Evolutionary conservation across 2,113 vertebrate species (phyloP).

Genomic region (Corydoras maculifer): DNA sequence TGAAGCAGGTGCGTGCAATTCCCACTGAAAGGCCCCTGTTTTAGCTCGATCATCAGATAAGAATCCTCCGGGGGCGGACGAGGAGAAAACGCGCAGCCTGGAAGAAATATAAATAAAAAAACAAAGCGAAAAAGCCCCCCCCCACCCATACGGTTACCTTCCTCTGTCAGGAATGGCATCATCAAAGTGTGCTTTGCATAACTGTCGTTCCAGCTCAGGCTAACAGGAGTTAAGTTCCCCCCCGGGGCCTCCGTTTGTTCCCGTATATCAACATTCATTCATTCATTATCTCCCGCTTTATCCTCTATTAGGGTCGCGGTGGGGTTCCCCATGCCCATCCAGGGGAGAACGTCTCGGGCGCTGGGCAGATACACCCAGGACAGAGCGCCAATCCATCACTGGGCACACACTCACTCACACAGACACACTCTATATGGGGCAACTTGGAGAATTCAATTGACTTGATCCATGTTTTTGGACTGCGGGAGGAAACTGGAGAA

Average conservation of each 20-base stretch:
- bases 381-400: too few species aligned
- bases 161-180: conserved; percentile 18
- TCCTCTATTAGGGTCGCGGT: too few species aligned
- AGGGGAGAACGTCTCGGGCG: too few species aligned
- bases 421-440: too few species aligned
- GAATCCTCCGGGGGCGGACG: conserved; percentile 31
- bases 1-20: conserved; percentile 19
- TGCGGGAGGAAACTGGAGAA: too few species aligned
- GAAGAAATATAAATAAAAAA: conserved; percentile 9
- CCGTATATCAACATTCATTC: conserved; percentile 22
- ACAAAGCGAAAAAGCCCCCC: not conserved
- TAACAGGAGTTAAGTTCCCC: conserved; percentile 42
- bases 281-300: too few species aligned
- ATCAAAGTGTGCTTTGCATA: conserved; percentile 34
- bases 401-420: too few species aligned
- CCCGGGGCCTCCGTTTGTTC: conserved; percentile 34
- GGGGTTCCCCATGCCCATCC: too few species aligned
- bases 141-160: conserved; percentile 5
- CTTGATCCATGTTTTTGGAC: too few species aligned
- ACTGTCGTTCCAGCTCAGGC: conserved; percentile 36
- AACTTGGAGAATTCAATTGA: too few species aligned
- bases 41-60: conserved; percentile 34
- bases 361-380: too few species aligned
- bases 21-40: conserved; percentile 38
- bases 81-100: conserved; percentile 26